Percentiles rank a stretch among this genome's conserved stretches.
Evolutionary conservation across 2,888 invertebrate species (phyloP).

Genomic region (Helicoverpa assulta): DNA sequence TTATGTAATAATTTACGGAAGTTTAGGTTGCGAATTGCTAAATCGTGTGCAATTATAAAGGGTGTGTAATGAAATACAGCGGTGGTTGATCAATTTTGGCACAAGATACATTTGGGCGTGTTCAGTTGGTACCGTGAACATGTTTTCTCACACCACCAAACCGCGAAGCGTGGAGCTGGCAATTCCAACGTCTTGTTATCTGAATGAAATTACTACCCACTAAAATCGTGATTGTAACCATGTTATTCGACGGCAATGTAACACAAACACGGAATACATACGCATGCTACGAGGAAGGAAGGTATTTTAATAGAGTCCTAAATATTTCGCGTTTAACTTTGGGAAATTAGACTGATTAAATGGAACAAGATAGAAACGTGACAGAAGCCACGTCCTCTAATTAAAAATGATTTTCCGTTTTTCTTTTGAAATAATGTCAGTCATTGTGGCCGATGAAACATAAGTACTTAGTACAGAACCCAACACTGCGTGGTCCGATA

Average conservation of each 20-base stretch:
- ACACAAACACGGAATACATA: conserved; percentile 14
- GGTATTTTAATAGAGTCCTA: conserved; percentile 5
- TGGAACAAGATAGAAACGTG: conserved; percentile 1
- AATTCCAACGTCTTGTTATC: conserved; percentile 18
- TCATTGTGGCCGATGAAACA: not conserved
- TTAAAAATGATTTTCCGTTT: not conserved
- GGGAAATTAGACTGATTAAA: not conserved
- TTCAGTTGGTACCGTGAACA: not conserved
- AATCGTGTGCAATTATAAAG: conserved; percentile 35
- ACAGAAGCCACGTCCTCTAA: not conserved
- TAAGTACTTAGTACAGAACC: not conserved
- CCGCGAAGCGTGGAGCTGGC: not conserved
- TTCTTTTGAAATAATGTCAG: not conserved
- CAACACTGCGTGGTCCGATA: not conserved
- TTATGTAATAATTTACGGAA: conserved; percentile 25
- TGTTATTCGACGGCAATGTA: not conserved
- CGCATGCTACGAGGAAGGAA: conserved; percentile 22
- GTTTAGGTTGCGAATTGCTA: conserved; percentile 33
- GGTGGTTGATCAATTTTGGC: conserved; percentile 42
- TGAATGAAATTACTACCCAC: conserved; percentile 12
- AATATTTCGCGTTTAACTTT: conserved; percentile 19
- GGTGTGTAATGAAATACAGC: conserved; percentile 24
- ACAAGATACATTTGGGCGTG: conserved; percentile 21
- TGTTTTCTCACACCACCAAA: conserved; percentile 18
- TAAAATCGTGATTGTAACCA: conserved; percentile 8